Evolutionary conservation across 1,140 invertebrate genomes (phyloP).

Genomic region (Aphaenogaster ashmeadi): DNA sequence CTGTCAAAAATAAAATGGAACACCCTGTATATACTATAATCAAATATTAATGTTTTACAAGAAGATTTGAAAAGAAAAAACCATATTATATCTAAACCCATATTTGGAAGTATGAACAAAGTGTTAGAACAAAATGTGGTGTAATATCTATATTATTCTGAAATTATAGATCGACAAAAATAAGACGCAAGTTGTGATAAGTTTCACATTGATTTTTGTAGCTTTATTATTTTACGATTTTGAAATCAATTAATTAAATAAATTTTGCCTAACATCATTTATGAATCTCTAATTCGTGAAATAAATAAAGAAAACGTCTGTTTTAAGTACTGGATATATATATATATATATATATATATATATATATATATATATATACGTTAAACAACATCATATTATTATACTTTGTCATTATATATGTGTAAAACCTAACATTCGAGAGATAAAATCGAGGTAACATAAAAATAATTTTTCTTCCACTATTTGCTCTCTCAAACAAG

Average conservation of each 20-base stretch:
- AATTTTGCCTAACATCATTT: not conserved
- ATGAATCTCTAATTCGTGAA: not conserved
- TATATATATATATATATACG: not conserved
- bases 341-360: no score
- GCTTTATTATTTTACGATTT: not conserved
- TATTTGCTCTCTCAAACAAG: not conserved
- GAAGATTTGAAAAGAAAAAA: not conserved
- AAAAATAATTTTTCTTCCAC: not conserved
- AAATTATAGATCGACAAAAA: not conserved
- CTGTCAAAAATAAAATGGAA: no score
- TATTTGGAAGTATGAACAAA: no score
- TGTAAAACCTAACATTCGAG: not conserved
- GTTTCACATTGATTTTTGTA: not conserved
- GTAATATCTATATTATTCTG: not conserved
- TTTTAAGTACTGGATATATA: not conserved
- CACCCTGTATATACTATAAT: no score
- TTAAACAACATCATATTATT: not conserved
- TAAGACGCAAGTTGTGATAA: not conserved
- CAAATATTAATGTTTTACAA: not conserved
- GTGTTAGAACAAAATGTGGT: not conserved
- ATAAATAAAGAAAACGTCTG: not conserved
- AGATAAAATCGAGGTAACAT: slow-evolving; percentile 2
- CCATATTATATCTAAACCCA: no score
- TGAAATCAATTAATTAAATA: slow-evolving; percentile 2
- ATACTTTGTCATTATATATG: not conserved